Conservation (phyloP, 2,797 vertebrate genomes). For the Ctenochaetus hawaiiensis region DNA sequence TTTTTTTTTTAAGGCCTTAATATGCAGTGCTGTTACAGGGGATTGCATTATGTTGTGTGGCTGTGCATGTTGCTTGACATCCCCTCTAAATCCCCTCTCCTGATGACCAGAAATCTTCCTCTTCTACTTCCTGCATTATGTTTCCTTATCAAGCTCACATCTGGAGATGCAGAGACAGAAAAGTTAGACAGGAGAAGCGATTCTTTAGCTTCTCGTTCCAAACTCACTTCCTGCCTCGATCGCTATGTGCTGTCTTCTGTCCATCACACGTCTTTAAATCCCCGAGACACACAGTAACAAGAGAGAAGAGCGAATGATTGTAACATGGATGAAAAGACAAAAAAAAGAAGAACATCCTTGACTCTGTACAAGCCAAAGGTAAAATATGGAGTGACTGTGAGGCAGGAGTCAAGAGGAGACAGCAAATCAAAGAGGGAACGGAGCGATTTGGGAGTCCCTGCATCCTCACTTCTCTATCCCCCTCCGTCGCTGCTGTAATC, state of each 20-base stretch:
- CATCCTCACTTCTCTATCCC: neutral
- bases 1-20: conserved; percentile 12
- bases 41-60: neutral
- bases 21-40: neutral
- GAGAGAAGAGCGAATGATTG: neutral
- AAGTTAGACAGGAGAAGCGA: neutral
- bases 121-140: neutral
- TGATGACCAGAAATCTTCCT: neutral
- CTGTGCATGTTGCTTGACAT: neutral
- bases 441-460: conserved; percentile 5
- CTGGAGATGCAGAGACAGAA: neutral
- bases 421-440: neutral
- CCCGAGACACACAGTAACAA: neutral
- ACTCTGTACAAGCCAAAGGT: neutral
- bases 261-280: neutral
- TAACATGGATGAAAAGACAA: neutral
- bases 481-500: conserved; percentile 34
- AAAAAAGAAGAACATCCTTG: neutral
- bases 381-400: neutral
- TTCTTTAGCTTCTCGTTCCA: neutral
- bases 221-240: neutral
- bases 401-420: neutral
- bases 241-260: neutral
- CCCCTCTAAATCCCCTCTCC: too few relatives aligned
- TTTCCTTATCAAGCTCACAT: neutral